These are phyloP conservation scores for Chromobotia macracanthus DNA, from an alignment of 2,797 vertebrate genomes.

Conservation along the genomic window DNA sequence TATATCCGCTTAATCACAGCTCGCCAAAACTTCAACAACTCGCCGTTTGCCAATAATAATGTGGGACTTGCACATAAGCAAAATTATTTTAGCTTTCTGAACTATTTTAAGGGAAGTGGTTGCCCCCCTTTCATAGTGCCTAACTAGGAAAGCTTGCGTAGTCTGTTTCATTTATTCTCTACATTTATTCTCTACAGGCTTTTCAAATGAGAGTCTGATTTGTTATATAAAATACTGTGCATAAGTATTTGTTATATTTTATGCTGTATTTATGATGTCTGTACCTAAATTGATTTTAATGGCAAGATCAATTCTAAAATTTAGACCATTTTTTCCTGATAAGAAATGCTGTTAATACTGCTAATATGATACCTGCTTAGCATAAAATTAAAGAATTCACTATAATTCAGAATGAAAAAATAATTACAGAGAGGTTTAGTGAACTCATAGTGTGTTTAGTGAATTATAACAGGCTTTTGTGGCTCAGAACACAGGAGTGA, in stretches of 20 bases:
- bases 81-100: conserved; percentile 54
- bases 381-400: no score
- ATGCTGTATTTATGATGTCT: not conserved
- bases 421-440: not conserved
- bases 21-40: conserved; percentile 70
- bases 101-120: not conserved
- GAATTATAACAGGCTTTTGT: conserved; percentile 17
- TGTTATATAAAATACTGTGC: not conserved
- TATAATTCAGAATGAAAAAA: not conserved
- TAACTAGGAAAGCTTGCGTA: conserved; percentile 17
- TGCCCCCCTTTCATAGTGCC: conserved; percentile 12
- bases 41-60: conserved; percentile 69
- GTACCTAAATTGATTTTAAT: not conserved
- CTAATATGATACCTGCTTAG: not conserved
- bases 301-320: not conserved
- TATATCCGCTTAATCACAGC: conserved; percentile 80
- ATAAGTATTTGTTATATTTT: not conserved
- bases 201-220: not conserved
- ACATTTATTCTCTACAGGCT: not conserved
- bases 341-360: not conserved
- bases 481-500: not conserved
- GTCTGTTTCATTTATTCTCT: not conserved
- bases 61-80: conserved; percentile 70
- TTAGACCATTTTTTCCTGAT: not conserved
- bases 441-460: conserved; percentile 52